These are phyloP conservation scores for Pseudochirops cupreus DNA, from an alignment of 2,797 vertebrate species.

Conservation along the genomic window DNA sequence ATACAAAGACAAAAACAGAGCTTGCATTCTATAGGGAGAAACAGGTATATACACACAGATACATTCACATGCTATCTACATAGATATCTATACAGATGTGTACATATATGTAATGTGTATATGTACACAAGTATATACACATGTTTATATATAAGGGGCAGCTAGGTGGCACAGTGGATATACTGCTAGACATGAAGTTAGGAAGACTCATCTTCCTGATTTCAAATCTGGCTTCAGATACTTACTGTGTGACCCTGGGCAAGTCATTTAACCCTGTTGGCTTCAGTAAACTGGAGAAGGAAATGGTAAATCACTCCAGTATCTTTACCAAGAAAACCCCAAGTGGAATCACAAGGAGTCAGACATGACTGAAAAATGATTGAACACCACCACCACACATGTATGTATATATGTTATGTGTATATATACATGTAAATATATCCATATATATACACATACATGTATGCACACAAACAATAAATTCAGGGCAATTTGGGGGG, in stretches of 20 bases:
- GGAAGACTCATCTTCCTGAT: not conserved
- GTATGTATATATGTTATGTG: not conserved
- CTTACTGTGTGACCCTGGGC: not conserved
- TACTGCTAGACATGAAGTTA: not conserved
- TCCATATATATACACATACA: not conserved
- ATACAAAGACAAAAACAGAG: not conserved
- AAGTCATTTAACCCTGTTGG: not conserved
- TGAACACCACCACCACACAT: not conserved
- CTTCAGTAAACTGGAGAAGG: not conserved
- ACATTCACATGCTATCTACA: not conserved
- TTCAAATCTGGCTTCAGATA: not conserved
- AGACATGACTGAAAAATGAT: not conserved
- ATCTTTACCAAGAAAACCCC: not conserved
- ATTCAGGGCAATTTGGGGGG: not conserved
- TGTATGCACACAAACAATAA: not conserved
- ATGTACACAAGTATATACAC: not conserved
- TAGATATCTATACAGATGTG: not conserved
- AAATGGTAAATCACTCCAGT: not conserved
- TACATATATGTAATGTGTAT: not conserved
- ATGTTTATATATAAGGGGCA: not conserved
- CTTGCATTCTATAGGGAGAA: not conserved
- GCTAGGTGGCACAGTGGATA: not conserved
- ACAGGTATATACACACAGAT: not conserved
- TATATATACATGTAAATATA: not conserved
- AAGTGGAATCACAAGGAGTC: not conserved